Conservation (phyloP, 2,113 vertebrate genomes). For the Hemiscyllium ocellatum region DNA sequence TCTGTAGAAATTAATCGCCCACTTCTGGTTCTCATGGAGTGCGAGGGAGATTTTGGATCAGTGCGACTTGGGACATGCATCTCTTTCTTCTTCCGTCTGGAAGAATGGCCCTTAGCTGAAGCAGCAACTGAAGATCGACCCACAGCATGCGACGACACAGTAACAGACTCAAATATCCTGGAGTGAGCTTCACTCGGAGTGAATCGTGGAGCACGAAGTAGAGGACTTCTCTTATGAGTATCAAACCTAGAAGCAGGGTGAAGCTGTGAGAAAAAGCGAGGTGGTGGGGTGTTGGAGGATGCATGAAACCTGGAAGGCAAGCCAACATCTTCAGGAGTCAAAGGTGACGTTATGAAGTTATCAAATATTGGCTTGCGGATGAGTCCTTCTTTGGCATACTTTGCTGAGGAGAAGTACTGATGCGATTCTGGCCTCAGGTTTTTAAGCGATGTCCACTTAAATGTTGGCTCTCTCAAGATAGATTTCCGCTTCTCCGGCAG, state of each 20-base stretch:
- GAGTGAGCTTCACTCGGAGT: conserved; percentile 95
- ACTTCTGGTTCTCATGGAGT: conserved; percentile 94
- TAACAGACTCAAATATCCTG: conserved; percentile 91
- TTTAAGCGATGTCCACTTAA: conserved; percentile 86
- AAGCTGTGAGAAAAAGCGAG: conserved; percentile 75
- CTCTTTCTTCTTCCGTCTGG: conserved; percentile 63
- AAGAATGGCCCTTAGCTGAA: conserved; percentile 55
- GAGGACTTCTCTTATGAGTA: conserved; percentile 78
- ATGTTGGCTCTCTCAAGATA: conserved; percentile 87
- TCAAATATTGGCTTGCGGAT: conserved; percentile 96
- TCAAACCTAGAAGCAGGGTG: conserved; percentile 73
- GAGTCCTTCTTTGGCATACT: conserved; percentile 98
- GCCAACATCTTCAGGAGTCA: conserved; percentile 91
- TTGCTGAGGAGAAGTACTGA: conserved; percentile 94
- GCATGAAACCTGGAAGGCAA: conserved; percentile 68
- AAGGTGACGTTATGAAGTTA: conserved; percentile 89
- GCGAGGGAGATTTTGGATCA: conserved; percentile 82
- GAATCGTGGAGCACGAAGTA: conserved; percentile 83
- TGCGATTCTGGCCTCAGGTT: conserved; percentile 72
- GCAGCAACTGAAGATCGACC: conserved; percentile 64
- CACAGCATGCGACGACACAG: conserved; percentile 58
- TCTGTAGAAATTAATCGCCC: conserved; percentile 76
- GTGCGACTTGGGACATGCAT: conserved; percentile 64
- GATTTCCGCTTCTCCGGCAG: conserved; percentile 86
- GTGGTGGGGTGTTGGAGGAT: conserved; percentile 56